Base-by-base conservation (phyloP, 2,888 invertebrate species). In the Gnatocerus cornutus region DNA sequence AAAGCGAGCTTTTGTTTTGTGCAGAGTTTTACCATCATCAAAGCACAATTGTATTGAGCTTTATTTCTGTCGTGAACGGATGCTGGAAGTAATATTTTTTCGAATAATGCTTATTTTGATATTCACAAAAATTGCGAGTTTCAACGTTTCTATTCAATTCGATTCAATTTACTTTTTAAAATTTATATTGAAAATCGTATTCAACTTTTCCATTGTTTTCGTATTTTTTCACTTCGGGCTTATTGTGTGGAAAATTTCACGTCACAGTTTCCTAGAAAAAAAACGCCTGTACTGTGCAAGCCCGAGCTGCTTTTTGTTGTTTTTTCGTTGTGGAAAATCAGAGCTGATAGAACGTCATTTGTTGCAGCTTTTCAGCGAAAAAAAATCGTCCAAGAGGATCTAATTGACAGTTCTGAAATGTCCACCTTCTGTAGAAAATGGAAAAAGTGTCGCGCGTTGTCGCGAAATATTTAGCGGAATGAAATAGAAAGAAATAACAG, bases 1-100 rank as follows among this genome's bases (percentile, higher is more conserved):
- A 65, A 65, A 62, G 27, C 52, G 63, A 39, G 61, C 63, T 56
- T 67, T 67, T 67, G 67, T 67, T 67, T 61, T 29, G 67, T 61
- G 46, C 45, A 10, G 65, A 65, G 45, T 65, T 58, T 61, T 46
- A 39, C 61, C 67, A 67, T 59, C 67, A 61, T 66, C 67, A 68
- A 55, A 63, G 62, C 68, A 39, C 68, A 63, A 62, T 68, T 68
- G 68, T 63, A 68, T 63, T 30, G 68, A 48, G 62, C 56, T 63
- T 62, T 68, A 63, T 63, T 68, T 68, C 56, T 68, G 68, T 56
- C 62, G 68, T 63, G 68, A 63, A 63, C 68, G 68, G 68, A 68
- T 68, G 68, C 68, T 63, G 63, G 50, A 48, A 68, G 68, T 48
- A 63, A 63, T 68, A 63, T 68, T 68, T 68, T 68, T 68, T 63